Conservation (phyloP, 2,113 vertebrate species). For the Antechinus stuartii region DNA sequence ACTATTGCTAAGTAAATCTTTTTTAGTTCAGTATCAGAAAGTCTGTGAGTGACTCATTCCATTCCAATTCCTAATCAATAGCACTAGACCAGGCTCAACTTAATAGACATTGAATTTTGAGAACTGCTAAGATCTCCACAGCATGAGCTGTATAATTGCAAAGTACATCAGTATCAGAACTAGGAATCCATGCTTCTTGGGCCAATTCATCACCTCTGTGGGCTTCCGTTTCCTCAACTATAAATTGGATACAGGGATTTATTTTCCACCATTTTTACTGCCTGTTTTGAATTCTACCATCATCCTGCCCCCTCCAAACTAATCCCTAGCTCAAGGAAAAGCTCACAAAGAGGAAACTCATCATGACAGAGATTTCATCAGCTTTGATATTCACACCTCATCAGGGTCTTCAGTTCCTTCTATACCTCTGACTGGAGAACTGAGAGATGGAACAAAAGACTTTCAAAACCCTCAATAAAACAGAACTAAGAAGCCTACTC, state of each 20-base stretch:
- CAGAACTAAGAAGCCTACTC: neutral
- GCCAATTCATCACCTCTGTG: neutral
- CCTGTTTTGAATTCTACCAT: neutral
- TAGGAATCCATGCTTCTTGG: neutral
- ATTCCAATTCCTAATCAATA: neutral
- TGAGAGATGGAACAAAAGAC: neutral
- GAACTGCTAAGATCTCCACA: no score
- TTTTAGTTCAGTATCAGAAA: neutral
- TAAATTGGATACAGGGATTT: slow-evolving; percentile 17
- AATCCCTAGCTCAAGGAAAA: neutral
- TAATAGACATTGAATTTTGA: neutral
- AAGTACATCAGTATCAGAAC: neutral
- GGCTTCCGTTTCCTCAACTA: neutral
- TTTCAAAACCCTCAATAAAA: neutral
- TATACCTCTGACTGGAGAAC: neutral
- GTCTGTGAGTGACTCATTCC: neutral
- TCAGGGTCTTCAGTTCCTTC: neutral
- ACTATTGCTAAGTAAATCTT: neutral
- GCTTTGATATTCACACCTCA: neutral
- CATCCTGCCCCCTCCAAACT: neutral
- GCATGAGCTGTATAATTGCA: neutral
- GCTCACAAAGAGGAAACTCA: neutral
- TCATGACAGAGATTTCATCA: neutral
- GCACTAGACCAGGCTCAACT: neutral
- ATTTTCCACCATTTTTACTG: neutral